These are phyloP conservation scores for Drosophila subsilvestris DNA, from an alignment of 2,888 invertebrate species.

Conservation along the genomic window DNA sequence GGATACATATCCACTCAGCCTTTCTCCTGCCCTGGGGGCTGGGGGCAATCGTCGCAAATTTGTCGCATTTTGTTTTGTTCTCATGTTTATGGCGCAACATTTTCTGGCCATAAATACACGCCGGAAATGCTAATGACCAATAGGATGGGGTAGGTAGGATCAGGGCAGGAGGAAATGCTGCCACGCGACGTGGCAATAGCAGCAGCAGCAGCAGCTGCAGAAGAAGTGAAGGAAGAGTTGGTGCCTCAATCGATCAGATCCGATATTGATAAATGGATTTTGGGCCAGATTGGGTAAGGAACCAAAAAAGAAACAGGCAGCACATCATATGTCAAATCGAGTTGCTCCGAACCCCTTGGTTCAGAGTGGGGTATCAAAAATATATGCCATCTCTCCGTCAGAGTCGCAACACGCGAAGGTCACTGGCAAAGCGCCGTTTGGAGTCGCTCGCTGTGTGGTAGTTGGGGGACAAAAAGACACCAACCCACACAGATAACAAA, in stretches of 20 bases:
- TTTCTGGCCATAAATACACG: constrained; percentile 76
- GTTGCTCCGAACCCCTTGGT: constrained; percentile 48
- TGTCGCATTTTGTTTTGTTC: constrained; percentile 79
- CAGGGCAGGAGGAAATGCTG: constrained; percentile 1
- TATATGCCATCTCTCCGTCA: constrained; percentile 44
- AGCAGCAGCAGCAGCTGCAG: background rate
- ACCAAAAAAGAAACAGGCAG: constrained; percentile 42
- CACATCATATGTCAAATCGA: constrained; percentile 76
- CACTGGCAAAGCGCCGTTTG: constrained; percentile 68
- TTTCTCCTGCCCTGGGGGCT: background rate
- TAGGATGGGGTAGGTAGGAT: constrained; percentile 11
- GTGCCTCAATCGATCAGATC: constrained; percentile 60
- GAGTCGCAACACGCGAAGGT: constrained; percentile 67
- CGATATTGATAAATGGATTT: constrained; percentile 74
- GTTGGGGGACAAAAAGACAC: constrained; percentile 35
- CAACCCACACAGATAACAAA: constrained; percentile 55
- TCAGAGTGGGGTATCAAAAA: constrained; percentile 21
- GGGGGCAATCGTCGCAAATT: constrained; percentile 64
- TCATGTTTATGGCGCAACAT: constrained; percentile 78
- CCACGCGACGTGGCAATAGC: constrained; percentile 15
- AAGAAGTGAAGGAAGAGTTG: constrained; percentile 37
- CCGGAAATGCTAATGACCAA: constrained; percentile 77
- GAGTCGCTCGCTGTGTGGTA: constrained; percentile 64
- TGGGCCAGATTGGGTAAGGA: constrained; percentile 52
- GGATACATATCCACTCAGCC: constrained; percentile 19